Base-by-base conservation (phyloP, 2,888 invertebrate species). In the Leptinotarsa peninsularis region DNA sequence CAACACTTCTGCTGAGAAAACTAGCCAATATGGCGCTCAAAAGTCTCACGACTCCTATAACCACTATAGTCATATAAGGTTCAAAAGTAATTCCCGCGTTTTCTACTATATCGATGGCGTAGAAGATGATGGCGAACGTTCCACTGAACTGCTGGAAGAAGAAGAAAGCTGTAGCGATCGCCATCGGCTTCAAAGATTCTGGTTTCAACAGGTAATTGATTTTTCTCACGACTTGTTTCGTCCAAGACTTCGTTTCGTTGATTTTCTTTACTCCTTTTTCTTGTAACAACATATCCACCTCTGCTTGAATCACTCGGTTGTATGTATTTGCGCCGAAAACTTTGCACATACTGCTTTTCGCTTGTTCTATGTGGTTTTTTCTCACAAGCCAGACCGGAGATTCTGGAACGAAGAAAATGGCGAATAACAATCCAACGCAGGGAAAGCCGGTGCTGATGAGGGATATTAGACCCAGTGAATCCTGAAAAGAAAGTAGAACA, bases 121-220 rank as follows among this genome's bases (percentile, higher is more conserved):
- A 92, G 78, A 91, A 91, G 13, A 92, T 89, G 2, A 91, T 86
- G 0, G 90, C 89, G 78, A 91, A 91, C 3, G 89, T 88, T 0
- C 92, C 92, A 4, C 90, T 88, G 77, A 91, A 90, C 83, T 92
- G 92, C 82, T 91, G 91, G 81, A 91, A 91, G 78, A 91, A 89
- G 83, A 91, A 91, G 81, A 88, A 91, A 0, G 83, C 76, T 4
- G 89, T 79, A 81, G 91, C 89, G 15, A 91, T 87, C 10, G 84
- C 63, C 71, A 91, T 89, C 0, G 91, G 91, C 71, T 89, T 87
- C 63, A 89, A 83, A 2, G 89, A 89, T 68, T 87, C 87, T 0
- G 89, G 88, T 72, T 87, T 84, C 10, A 84, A 69, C 10, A 90
- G 80, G 75, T 83, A 82, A 58, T 82, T 81, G 0, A 86, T 21